phyloP scores from a whole-genome alignment of 2,113 vertebrate genomes.

The Vulpes vulpes region DNA sequence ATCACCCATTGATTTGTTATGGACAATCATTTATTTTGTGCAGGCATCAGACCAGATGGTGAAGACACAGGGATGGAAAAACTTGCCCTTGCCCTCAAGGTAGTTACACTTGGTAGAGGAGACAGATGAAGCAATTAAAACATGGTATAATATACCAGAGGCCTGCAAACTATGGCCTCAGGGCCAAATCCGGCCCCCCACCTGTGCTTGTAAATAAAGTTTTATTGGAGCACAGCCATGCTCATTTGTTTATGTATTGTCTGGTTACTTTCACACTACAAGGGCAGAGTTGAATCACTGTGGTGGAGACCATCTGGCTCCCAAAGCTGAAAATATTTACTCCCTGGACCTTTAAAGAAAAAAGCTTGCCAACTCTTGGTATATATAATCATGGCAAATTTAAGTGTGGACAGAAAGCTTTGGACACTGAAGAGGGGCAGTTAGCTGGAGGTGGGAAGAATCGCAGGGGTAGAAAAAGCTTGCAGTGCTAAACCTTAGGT shows the following conservation, averaged over 20 bases:
- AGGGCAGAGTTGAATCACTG: background rate
- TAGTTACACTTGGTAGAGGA: background rate
- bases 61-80: background rate
- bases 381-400: background rate
- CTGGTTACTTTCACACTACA: background rate
- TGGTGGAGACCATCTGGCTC: background rate
- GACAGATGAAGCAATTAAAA: background rate
- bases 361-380: background rate
- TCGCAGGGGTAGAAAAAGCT: background rate
- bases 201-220: constrained; percentile 39
- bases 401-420: background rate
- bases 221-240: constrained; percentile 40
- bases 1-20: background rate
- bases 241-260: background rate
- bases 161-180: background rate
- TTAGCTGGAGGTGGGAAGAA: background rate
- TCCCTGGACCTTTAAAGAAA: constrained; percentile 1
- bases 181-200: background rate
- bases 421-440: background rate
- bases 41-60: constrained; percentile 10
- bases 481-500: background rate
- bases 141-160: background rate
- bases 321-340: background rate
- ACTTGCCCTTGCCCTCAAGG: background rate
- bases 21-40: background rate